phyloP scores from a whole-genome alignment of 2,797 vertebrate species.

The Tangara arthus region DNA sequence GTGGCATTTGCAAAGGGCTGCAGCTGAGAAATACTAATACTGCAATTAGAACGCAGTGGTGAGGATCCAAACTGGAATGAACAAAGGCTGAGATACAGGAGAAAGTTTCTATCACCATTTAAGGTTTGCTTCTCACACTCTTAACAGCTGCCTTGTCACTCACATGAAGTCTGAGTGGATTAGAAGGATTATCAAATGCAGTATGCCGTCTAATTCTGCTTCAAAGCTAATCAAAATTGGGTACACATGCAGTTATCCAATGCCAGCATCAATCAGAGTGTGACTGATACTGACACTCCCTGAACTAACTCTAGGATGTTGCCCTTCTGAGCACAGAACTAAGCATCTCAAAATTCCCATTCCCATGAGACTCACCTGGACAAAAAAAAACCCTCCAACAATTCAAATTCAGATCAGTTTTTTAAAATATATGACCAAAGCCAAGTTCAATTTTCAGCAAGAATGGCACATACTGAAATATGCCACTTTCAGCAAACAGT shows the following conservation, averaged over 20 bases:
- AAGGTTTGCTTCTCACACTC: background rate
- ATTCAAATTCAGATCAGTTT: conserved; percentile 2
- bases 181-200: conserved; percentile 46
- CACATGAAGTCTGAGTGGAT: conserved; percentile 39
- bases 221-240: conserved; percentile 50
- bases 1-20: background rate
- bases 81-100: background rate
- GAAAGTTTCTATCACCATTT: background rate
- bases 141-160: conserved; percentile 24
- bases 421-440: background rate
- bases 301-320: background rate
- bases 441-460: background rate
- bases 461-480: background rate
- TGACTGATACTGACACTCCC: conserved; percentile 23
- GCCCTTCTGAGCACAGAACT: background rate
- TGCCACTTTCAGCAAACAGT: background rate
- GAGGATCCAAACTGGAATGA: background rate
- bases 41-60: background rate
- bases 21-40: background rate
- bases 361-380: background rate
- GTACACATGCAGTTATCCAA: conserved; percentile 26
- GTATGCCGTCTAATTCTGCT: conserved; percentile 6
- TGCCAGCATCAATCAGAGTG: conserved; percentile 32
- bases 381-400: background rate
- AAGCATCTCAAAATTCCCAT: background rate